phyloP scores from a whole-genome alignment of 2,888 invertebrate species.

The Drosophila suboccidentalis region DNA sequence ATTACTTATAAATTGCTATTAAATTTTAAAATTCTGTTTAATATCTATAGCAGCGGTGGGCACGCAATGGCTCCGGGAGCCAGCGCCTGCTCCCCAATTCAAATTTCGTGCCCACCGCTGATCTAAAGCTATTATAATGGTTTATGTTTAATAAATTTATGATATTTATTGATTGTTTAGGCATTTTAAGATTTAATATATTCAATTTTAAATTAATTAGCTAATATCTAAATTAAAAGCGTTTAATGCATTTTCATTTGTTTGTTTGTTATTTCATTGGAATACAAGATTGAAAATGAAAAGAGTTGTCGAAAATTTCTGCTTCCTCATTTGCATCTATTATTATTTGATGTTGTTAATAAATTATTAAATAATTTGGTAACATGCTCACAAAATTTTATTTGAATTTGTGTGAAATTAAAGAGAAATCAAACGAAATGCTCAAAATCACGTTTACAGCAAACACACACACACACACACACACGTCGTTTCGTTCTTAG shows the following conservation, averaged over 20 bases:
- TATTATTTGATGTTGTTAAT: slow-evolving; percentile 12
- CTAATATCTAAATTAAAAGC: too few relatives aligned
- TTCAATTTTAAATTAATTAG: neutral
- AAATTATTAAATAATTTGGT: slow-evolving; percentile 45
- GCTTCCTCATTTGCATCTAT: neutral
- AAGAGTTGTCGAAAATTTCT: neutral
- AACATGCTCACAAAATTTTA: slow-evolving; percentile 25
- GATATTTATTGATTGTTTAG: neutral
- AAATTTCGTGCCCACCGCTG: too few relatives aligned
- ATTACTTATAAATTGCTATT: slow-evolving; percentile 3
- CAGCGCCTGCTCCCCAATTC: too few relatives aligned
- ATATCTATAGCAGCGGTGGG: too few relatives aligned
- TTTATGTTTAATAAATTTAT: neutral
- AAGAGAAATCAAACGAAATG: slow-evolving; percentile 31
- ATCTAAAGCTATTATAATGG: neutral
- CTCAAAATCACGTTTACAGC: slow-evolving; percentile 58
- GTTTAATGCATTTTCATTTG: too few relatives aligned
- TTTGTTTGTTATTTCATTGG: too few relatives aligned
- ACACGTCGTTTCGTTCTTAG: slow-evolving; percentile 9
- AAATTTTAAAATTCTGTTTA: neutral
- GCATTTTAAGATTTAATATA: neutral
- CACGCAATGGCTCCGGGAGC: too few relatives aligned
- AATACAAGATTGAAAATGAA: too few relatives aligned
- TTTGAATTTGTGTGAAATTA: slow-evolving; percentile 1
- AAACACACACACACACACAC: slow-evolving; percentile 9